phyloP scores from a whole-genome alignment of 35 echinoderm and acorn worm genomes.

The Ptychodera flava region DNA sequence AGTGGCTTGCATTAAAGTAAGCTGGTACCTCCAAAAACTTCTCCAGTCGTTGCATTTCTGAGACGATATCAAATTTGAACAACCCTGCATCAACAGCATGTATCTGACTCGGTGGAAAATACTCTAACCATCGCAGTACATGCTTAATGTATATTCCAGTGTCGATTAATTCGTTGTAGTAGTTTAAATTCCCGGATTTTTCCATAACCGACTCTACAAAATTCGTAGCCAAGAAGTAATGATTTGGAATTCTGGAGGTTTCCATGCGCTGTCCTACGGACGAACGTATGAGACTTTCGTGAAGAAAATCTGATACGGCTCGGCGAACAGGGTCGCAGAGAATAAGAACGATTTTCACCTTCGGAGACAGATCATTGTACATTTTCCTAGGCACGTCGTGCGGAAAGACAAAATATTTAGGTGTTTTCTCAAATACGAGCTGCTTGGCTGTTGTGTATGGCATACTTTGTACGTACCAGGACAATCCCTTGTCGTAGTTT shows the following conservation, averaged over 20 bases:
- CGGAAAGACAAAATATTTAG: conserved; percentile 56
- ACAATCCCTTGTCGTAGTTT: conserved; percentile 16
- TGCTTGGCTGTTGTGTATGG: conserved; percentile 56
- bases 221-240: background rate
- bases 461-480: conserved; percentile 64
- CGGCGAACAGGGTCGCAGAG: conserved; percentile 37
- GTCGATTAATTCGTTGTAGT: conserved; percentile 25
- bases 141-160: conserved; percentile 16
- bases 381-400: conserved; percentile 26
- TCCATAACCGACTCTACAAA: conserved; percentile 20
- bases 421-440: conserved; percentile 81
- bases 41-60: no score
- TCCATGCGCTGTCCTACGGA: no score
- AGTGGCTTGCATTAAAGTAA: conserved; percentile 22
- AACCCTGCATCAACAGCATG: no score
- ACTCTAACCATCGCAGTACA: conserved; percentile 32
- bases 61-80: no score
- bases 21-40: background rate
- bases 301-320: conserved; percentile 45
- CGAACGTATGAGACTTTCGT: no score
- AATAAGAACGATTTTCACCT: no score
- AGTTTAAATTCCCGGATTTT: conserved; percentile 8
- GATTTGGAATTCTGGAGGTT: no score
- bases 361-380: no score
- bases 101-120: conserved; percentile 27